Conservation (phyloP, 1,140 invertebrate species). For the Limonius californicus region DNA sequence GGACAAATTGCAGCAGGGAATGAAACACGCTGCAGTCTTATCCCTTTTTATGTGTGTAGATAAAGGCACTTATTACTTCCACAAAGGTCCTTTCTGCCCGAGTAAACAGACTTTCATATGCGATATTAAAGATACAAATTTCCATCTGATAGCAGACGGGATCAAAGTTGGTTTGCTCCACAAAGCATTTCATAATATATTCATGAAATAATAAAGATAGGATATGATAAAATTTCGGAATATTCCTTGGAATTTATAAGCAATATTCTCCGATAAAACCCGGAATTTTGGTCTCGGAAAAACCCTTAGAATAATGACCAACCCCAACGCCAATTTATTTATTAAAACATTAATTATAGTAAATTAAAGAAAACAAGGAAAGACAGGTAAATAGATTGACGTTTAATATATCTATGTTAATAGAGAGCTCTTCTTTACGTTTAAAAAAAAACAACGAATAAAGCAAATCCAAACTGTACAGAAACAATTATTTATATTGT, state of each 20-base stretch:
- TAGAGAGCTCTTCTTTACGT: no score
- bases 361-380: no score
- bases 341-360: no score
- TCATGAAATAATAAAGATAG: slow-evolving; percentile 12
- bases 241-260: slow-evolving; percentile 8
- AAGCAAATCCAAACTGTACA: no score
- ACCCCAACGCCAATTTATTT: no score
- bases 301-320: no score
- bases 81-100: not conserved
- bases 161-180: slow-evolving; percentile 9
- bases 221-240: slow-evolving; percentile 6
- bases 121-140: slow-evolving; percentile 15
- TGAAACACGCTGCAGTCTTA: not conserved
- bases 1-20: not conserved
- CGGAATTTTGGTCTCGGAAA: no score
- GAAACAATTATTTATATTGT: no score
- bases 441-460: no score
- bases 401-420: no score
- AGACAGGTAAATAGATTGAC: no score
- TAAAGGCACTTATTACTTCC: slow-evolving; percentile 1
- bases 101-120: slow-evolving; percentile 7
- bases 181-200: slow-evolving; percentile 12
- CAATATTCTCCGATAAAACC: not conserved
- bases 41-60: no score
- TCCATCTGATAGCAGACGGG: slow-evolving; percentile 6